Evolutionary conservation across 2,797 vertebrate species (phyloP).

Genomic region (Antennarius maculatus): DNA sequence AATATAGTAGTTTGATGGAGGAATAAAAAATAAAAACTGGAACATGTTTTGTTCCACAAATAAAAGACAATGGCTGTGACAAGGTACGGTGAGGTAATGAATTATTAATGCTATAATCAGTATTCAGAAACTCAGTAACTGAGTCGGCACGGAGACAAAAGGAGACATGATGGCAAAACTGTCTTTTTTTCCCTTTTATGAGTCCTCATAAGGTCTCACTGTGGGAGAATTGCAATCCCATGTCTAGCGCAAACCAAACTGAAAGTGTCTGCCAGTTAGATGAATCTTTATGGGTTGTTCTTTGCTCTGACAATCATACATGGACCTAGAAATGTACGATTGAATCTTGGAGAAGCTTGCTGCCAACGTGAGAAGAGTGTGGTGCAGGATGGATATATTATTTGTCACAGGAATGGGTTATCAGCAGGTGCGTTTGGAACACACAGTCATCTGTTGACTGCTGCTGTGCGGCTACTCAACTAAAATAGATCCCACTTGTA

Average conservation of each 20-base stretch:
- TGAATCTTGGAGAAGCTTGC: conserved; percentile 2
- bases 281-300: conserved; percentile 14
- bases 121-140: conserved; percentile 54
- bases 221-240: conserved; percentile 29
- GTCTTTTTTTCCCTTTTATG: conserved; percentile 30
- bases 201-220: conserved; percentile 29
- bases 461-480: background rate
- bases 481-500: background rate
- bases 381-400: conserved; percentile 15
- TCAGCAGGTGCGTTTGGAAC: background rate
- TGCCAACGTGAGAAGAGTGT: conserved; percentile 8
- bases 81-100: conserved; percentile 57
- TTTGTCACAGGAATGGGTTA: background rate
- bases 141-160: conserved; percentile 55
- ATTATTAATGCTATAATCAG: conserved; percentile 64
- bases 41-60: conserved; percentile 50
- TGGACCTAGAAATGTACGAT: conserved; percentile 2
- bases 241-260: conserved; percentile 23
- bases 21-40: conserved; percentile 16
- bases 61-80: conserved; percentile 53
- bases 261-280: conserved; percentile 25
- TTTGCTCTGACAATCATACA: conserved; percentile 16
- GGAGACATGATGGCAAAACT: conserved; percentile 39
- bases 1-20: conserved; percentile 45
- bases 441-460: background rate